phyloP scores from a whole-genome alignment of 2,888 invertebrate species.

The Buathra laborator region DNA sequence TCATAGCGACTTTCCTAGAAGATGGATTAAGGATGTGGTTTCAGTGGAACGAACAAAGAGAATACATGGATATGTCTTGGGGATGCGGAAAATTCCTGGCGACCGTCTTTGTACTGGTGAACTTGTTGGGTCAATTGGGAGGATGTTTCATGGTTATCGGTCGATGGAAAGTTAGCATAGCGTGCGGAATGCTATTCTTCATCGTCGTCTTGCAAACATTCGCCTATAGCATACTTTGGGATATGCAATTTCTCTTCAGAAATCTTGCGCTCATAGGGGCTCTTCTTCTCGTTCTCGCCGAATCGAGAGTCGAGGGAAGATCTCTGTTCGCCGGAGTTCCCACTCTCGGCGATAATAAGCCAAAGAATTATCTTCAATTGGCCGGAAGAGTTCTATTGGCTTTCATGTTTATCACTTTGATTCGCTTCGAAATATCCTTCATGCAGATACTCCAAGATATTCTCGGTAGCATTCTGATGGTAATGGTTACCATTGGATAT shows the following conservation, averaged over 20 bases:
- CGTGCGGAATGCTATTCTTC: conserved; percentile 96
- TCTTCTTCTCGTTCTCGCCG: conserved; percentile 97
- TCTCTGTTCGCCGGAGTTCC: conserved; percentile 98
- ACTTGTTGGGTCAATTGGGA: conserved; percentile 97
- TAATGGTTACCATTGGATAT: conserved; percentile 98
- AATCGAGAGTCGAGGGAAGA: conserved; percentile 96
- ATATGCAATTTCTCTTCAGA: conserved; percentile 97
- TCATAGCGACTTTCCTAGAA: conserved; percentile 99
- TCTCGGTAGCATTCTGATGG: conserved; percentile 97
- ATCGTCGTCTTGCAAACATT: conserved; percentile 98
- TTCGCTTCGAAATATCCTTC: conserved; percentile 96
- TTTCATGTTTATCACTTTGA: conserved; percentile 99
- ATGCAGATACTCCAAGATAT: conserved; percentile 97
- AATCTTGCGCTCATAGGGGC: conserved; percentile 99
- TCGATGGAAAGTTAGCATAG: conserved; percentile 95
- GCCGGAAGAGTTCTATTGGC: conserved; percentile 98
- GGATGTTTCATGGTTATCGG: conserved; percentile 98
- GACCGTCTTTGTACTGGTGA: conserved; percentile 97
- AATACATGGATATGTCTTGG: conserved; percentile 99
- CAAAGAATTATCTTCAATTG: conserved; percentile 98
- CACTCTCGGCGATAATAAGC: conserved; percentile 96
- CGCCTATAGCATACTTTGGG: conserved; percentile 99
- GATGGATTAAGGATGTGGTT: conserved; percentile 99
- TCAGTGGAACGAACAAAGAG: conserved; percentile 98
- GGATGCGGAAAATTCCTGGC: conserved; percentile 97